Evolutionary conservation across 1,140 invertebrate genomes (phyloP), one percentile per base, ranked within the genome.

Genomic region (Lycorma delicatula): DNA sequence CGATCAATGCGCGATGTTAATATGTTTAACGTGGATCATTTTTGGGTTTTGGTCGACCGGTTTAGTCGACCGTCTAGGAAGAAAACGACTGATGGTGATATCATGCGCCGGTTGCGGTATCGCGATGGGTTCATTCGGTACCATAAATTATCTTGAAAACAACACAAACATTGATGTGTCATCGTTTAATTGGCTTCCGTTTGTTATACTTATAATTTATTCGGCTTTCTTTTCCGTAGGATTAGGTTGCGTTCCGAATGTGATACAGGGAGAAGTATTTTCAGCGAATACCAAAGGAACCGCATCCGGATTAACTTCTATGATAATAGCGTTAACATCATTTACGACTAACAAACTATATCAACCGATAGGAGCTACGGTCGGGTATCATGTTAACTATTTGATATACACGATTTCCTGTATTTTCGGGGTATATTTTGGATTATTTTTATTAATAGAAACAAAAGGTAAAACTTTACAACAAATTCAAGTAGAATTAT

Each of bases 401-500:
- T 89, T 85, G 78, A 75, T 91, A 23, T 95, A 94, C 68, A 76
- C 82, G 9, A 76, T 77, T 1, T 82, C 81, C 68, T 86, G 85
- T 41, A 72, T 83, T 7, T 25, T 80, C 0, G 79, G 86, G 29
- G 31, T 47, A 0, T 16, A 54, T 12, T 86, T 83, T 65, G 76
- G 79, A 0, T 71, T 85, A 22, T 76, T 72, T 48, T 75, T 83
- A 55, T 76, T 91, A 13, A 86, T 88, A 0, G 89, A 92, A 72
- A 92, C 89, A 0, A 90, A 89, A 72, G 85, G 85, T 11, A 84
- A 86, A 72, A 82, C 79, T 49, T 75, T 89, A 28, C 78, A 85
- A 60, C 77, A 91, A 72, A 90, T 91, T 23, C 83, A 86, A 64
- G 74, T 57, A 1, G 62, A 67, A 12, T 38, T 73, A 6, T 16